These are phyloP conservation scores for Bergia sp. DNA, from an alignment of 92 coral and sea anemone genomes.

Conservation along the genomic window DNA sequence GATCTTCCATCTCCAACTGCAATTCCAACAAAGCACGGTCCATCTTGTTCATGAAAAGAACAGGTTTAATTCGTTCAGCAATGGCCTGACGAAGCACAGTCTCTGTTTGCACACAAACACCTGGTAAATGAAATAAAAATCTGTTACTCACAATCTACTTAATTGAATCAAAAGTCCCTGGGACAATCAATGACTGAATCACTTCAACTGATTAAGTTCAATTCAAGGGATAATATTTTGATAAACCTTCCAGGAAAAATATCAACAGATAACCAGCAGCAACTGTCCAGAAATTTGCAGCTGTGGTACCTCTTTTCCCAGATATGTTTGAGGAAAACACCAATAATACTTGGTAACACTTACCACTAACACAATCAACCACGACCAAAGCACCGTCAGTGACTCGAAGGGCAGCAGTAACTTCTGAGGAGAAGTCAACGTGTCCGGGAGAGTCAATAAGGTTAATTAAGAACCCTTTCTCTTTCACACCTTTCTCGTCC, in stretches of 20 bases:
- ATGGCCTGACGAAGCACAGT: conserved; percentile 96
- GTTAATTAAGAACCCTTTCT: conserved; percentile 87
- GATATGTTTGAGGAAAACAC: too few relatives aligned
- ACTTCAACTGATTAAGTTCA: too few relatives aligned
- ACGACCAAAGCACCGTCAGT: conserved; percentile 99
- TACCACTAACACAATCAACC: conserved; percentile 96
- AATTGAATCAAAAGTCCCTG: too few relatives aligned
- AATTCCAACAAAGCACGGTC: conserved; percentile 96
- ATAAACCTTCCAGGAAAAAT: too few relatives aligned
- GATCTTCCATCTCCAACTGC: conserved; percentile 88
- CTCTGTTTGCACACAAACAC: conserved; percentile 99
- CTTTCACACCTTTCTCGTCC: conserved; percentile 43
- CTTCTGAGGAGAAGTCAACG: conserved; percentile 98
- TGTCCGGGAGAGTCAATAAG: conserved; percentile 99
- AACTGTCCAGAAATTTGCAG: too few relatives aligned
- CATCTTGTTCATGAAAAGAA: conserved; percentile 95
- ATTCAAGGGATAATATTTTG: too few relatives aligned
- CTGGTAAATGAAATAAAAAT: conserved; percentile 34
- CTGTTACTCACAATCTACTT: too few relatives aligned
- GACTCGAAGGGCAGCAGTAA: conserved; percentile 98
- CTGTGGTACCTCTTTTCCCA: too few relatives aligned
- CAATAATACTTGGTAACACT: conserved; percentile 21
- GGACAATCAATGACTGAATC: too few relatives aligned
- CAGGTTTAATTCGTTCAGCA: conserved; percentile 91
- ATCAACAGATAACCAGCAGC: too few relatives aligned